Evolutionary conservation across 2,797 vertebrate genomes (phyloP).

Genomic region (Eulemur rubriventer): DNA sequence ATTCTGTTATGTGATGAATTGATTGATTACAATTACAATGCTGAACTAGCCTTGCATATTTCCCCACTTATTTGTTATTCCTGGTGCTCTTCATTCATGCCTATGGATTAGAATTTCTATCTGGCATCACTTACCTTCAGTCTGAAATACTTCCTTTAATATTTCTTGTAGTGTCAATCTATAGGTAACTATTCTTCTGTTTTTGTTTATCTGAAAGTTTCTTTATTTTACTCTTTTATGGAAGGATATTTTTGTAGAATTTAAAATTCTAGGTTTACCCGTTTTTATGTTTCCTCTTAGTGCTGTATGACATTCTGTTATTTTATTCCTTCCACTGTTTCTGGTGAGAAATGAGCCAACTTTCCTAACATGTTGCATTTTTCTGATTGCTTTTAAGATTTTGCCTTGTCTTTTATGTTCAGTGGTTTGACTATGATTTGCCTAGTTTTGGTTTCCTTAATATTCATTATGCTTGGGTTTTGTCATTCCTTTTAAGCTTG

Average conservation of each 20-base stretch:
- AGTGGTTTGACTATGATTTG: neutral
- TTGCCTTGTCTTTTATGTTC: neutral
- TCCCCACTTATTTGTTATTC: neutral
- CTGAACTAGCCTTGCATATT: rapidly evolving
- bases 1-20: neutral
- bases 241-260: neutral
- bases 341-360: neutral
- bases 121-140: neutral
- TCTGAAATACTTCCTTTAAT: too few relatives aligned
- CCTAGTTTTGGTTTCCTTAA: neutral
- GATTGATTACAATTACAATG: too few relatives aligned
- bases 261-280: neutral
- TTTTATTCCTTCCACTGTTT: neutral
- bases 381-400: neutral
- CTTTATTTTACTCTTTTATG: neutral
- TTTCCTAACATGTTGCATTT: neutral
- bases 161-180: neutral
- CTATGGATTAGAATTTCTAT: neutral
- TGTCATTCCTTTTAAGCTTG: neutral
- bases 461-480: neutral
- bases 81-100: neutral
- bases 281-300: neutral
- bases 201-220: neutral
- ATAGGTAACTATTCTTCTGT: neutral
- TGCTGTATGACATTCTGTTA: neutral